A percentile compares a stretch with the other conserved stretches of the same genome.
Conservation (phyloP, 2,888 invertebrate genomes). For the Tipula unca region DNA sequence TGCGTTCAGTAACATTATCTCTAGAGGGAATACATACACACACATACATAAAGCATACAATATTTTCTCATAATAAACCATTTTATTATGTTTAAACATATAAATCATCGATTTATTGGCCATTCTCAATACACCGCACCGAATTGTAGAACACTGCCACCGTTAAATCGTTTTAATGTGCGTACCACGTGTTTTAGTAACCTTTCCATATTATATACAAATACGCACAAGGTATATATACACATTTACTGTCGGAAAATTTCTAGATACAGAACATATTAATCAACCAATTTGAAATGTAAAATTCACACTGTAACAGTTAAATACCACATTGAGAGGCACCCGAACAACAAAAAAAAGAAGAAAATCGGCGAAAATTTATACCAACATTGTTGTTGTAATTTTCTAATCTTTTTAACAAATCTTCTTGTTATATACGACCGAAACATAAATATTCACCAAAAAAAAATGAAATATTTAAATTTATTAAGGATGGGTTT, state of each 20-base stretch:
- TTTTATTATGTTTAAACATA: conserved; percentile 8
- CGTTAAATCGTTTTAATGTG: not conserved
- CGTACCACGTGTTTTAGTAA: not conserved
- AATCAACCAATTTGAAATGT: not conserved
- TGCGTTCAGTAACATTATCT: not conserved
- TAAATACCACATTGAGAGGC: not conserved
- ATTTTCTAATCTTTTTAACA: not conserved
- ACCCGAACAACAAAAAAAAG: not conserved
- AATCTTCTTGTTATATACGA: not conserved
- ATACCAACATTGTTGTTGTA: not conserved
- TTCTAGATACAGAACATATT: not conserved
- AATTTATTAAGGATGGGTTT: not conserved
- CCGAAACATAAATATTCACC: not conserved
- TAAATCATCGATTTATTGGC: not conserved
- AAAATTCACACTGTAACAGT: not conserved
- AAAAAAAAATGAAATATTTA: not conserved
- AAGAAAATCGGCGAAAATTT: not conserved
- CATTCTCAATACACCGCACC: not conserved
- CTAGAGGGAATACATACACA: not conserved
- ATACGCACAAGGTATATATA: not conserved
- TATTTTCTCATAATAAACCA: not conserved
- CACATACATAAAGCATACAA: not conserved
- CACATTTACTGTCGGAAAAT: no score
- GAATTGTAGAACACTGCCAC: not conserved
- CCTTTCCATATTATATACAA: not conserved